phyloP scores from a whole-genome alignment of 2,113 vertebrate genomes.

The Percina caprodes region DNA sequence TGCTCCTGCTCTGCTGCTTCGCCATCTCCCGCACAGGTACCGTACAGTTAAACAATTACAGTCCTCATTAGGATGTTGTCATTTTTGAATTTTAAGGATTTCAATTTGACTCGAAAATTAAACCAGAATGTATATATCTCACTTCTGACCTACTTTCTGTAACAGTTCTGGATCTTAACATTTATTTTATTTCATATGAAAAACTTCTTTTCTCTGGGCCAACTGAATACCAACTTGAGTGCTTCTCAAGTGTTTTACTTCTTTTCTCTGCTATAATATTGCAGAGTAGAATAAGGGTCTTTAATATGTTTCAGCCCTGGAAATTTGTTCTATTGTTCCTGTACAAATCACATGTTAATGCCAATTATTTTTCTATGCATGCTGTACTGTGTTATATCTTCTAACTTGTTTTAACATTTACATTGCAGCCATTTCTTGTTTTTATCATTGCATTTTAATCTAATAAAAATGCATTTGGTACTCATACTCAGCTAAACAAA shows the following conservation, averaged over 20 bases:
- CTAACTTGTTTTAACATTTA: neutral
- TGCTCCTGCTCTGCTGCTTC: slow-evolving; percentile 45
- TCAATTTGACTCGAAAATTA: neutral
- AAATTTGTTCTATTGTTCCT: neutral
- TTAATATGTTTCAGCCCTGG: neutral
- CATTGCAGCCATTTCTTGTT: neutral
- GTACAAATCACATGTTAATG: neutral
- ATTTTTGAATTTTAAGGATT: neutral
- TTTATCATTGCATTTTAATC: neutral
- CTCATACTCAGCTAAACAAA: neutral
- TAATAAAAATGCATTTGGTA: neutral
- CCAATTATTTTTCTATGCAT: neutral
- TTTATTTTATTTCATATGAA: neutral
- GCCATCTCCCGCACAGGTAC: slow-evolving; percentile 34
- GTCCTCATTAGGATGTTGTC: neutral
- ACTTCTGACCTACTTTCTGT: neutral
- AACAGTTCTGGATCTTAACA: neutral
- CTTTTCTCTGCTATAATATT: neutral
- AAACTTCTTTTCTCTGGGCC: neutral
- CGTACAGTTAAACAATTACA: neutral
- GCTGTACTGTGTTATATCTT: neutral
- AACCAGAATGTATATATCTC: no score
- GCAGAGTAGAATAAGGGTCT: neutral
- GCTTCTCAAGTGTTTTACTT: neutral
- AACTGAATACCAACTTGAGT: no score